Evolutionary conservation across 2,797 vertebrate species (phyloP), one percentile per base, ranked within the genome.

Genomic region (Bufotes viridis): DNA sequence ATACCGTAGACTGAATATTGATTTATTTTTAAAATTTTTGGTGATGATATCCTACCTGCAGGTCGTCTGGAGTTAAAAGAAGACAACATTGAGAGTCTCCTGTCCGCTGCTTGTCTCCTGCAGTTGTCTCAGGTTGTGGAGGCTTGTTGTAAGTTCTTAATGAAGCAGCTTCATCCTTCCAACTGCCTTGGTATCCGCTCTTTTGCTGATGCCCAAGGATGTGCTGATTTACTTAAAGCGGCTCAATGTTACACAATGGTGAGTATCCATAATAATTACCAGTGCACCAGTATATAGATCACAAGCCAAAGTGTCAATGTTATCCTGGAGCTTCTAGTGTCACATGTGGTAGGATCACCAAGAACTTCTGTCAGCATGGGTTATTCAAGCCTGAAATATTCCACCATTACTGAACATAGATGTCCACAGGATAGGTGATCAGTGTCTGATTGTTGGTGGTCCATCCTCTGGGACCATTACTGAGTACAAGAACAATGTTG

Each of bases 191-290:
- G 98, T 91, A 99, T 99, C 87, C 96, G 97, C 81, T 98, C 97
- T 61, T 99, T 99, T 2, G 98, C 98, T 15, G 98, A 99, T 82
- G 97, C 97, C 0, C 98, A 99, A 92, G 97, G 98, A 90, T 99
- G 98, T 93, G 94, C 95, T 29, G 97, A 99, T 93, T 96, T 99
- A 92, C 97, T 98, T 92, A 97, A 96, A 91, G 97, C 98, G 90
- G 98, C 98, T 90, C 97, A 99, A 93, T 96, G 96, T 95, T 99
- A 98, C 92, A 99, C 98, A 65, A 99, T 99, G 98, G 98, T 99
- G 94, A 83, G 96, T 95, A 17, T n/a, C 22, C 58, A 81, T 89
- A 84, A 17, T 15, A 15, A 26, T 49, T 74, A 74, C 9, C 20
- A 74, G 49, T 7, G 10, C 17, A 34, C 9, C 9, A 69, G 14